Evolutionary conservation across 2,888 invertebrate species (phyloP), one percentile per base, ranked within the genome.

Genomic region (Deilephila porcellus): DNA sequence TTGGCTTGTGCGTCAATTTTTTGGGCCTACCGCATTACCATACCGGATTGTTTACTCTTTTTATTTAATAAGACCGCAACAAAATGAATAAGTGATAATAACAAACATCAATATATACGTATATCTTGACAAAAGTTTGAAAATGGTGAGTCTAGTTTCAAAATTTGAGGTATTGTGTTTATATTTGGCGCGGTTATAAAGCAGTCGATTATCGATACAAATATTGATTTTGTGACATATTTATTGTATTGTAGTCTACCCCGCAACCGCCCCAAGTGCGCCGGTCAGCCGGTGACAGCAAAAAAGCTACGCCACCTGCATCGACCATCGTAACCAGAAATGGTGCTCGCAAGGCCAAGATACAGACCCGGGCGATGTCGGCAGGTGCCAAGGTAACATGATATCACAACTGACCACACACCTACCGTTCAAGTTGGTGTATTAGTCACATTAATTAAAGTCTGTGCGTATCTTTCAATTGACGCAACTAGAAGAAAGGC

Each of bases 281-380:
- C 29, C 88, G 90, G 71, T 88, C 91, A 4, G 87, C 88, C 59
- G 88, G 88, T 56, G 93, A 93, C 29, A 86, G 79, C 73, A 92
- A 88, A 78, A 94, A 92, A 79, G 85, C 83, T 70, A 86, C 89
- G 62, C 89, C 91, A 34, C 88, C 91, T n/a, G 81, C 90, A n/a
- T 88, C 93, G n/a, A 91, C 77, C 72, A 94, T 96, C 76, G 91
- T 96, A 32, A 96, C 96, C 73, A 93, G 96, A 83, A 95, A 96
- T 86, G 95, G 95, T 74, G 96, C 96, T 74, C 95, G 96, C 78
- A 96, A 96, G 86, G 95, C 96, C 73, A 96, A 96, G 90, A 96
- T 96, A 71, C 96, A 96, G 86, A 96, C 96, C 53, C 93, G 96
- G 71, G 96, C 96, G 59, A 96, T 96, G 95, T 92, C 95, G 34